phyloP scores from a whole-genome alignment of 2,113 vertebrate species.

The Callopanchax toddi region DNA sequence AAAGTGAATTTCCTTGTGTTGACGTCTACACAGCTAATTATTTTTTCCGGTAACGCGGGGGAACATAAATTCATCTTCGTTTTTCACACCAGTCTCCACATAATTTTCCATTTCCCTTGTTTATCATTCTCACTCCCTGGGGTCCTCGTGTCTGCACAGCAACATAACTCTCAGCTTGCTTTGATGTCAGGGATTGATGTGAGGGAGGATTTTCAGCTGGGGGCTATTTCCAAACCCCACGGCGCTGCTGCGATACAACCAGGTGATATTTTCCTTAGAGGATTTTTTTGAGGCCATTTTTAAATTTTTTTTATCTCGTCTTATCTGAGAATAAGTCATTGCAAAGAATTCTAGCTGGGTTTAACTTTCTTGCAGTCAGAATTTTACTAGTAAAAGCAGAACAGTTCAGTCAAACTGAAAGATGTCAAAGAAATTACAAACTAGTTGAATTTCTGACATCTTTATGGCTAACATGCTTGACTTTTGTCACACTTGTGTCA shows the following conservation, averaged over 20 bases:
- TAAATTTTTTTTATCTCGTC: neutral
- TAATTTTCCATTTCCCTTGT: conserved; percentile 28
- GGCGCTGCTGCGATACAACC: conserved; percentile 25
- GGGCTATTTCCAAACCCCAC: conserved; percentile 38
- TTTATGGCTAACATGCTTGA: neutral
- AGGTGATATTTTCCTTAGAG: conserved; percentile 38
- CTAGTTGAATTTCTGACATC: conserved; percentile 12
- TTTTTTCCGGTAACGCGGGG: neutral
- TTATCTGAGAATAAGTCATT: conserved; percentile 14
- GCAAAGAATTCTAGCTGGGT: neutral
- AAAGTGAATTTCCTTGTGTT: neutral
- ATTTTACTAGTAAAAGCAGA: neutral
- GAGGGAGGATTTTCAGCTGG: conserved; percentile 30
- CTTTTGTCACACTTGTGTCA: conserved; percentile 20
- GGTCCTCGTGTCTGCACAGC: conserved; percentile 23
- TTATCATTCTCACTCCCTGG: conserved; percentile 2
- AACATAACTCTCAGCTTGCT: conserved; percentile 19
- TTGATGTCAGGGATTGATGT: conserved; percentile 43
- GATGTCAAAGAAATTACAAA: neutral
- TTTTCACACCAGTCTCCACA: neutral
- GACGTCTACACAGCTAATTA: neutral
- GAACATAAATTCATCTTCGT: conserved; percentile 6
- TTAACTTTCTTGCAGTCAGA: conserved; percentile 1
- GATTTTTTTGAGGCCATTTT: conserved; percentile 9
- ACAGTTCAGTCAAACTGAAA: neutral